Base-by-base conservation (phyloP, 2,888 invertebrate species). In the Allolobophora icterica region DNA sequence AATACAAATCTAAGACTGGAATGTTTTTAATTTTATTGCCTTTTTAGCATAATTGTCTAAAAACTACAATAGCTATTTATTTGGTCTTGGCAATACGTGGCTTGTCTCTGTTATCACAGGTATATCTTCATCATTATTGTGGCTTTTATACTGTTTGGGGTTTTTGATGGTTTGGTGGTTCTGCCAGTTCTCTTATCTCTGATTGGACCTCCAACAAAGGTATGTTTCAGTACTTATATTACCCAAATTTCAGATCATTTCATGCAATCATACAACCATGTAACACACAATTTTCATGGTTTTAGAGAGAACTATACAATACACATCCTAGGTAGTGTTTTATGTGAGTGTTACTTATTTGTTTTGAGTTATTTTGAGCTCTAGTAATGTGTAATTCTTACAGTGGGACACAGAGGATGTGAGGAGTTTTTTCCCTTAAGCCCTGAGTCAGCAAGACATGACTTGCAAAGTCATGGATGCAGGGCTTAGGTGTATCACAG, bases 161-260 rank as follows among this genome's bases (percentile, higher is more conserved):
- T 98, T 33, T 95, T 98, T 90, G 99, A 99, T 95, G 98, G 98
- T 35, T 96, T 99, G 90, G 96, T 98, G 92, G 97, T 99, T 95
- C 97, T 99, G 95, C 99, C 99, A 21, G 97, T 99, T 89, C 95
- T 99, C 84, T 96, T 99, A 84, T 97, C 98, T 38, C 96, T 99
- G 93, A 96, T 98, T 93, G 99, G 99, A 58, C 99, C 99, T 6
- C 97, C 97, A 93, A 97, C 98, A 91, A 98, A 98, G 96, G 97
- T 97, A 93, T 93, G 94, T 71, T 71, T 71, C 6, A 71, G 11
- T 71, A 1, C 71, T 71, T 71, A n/a, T 2, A 71, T 58, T 58
- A 58, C 3, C 24, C 58, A 30, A 24, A 58, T 13, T 71, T 71
- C 1, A n/a, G 30, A 13, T 71, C 8, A n/a, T 71, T 71, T 71